phyloP scores from a whole-genome alignment of 2,113 vertebrate species.

The Gasterosteus aculeatus region DNA sequence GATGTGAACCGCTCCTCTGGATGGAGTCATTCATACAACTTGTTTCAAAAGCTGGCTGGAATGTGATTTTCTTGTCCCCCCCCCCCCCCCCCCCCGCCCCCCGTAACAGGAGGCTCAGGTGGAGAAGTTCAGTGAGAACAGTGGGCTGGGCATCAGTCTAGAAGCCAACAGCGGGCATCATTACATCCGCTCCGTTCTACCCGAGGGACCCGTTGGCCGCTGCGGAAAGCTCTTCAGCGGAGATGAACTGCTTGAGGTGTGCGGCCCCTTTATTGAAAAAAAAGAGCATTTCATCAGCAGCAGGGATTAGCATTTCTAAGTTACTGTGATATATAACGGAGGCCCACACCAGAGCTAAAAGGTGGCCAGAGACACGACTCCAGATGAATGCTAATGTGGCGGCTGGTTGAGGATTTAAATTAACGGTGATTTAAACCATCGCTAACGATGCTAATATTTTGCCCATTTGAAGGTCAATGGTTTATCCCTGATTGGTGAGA shows the following conservation, averaged over 20 bases:
- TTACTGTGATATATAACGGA: not conserved
- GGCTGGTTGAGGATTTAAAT: not conserved
- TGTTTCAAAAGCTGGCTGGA: not conserved
- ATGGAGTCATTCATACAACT: not conserved
- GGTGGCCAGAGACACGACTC: not conserved
- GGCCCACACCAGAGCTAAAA: not conserved
- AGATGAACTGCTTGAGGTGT: constrained; percentile 94
- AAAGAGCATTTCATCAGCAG: not conserved
- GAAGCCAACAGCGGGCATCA: constrained; percentile 92
- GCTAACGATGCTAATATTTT: not conserved
- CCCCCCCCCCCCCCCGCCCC: fast-evolving
- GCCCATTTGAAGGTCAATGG: constrained; percentile 87
- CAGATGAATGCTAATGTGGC: not conserved
- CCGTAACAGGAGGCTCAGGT: constrained; percentile 87
- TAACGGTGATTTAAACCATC: not conserved
- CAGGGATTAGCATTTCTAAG: not conserved
- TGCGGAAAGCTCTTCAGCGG: constrained; percentile 91
- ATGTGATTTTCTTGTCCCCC: not conserved
- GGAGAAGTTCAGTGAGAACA: constrained; percentile 93
- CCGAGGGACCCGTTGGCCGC: constrained; percentile 94
- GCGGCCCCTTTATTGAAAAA: not conserved
- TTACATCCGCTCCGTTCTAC: constrained; percentile 94
- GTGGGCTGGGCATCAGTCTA: constrained; percentile 94
- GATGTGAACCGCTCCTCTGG: not conserved
- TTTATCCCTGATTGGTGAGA: constrained; percentile 91